These are phyloP conservation scores for Chymomyza procnemis DNA, from an alignment of 2,888 invertebrate species.

Conservation along the genomic window DNA sequence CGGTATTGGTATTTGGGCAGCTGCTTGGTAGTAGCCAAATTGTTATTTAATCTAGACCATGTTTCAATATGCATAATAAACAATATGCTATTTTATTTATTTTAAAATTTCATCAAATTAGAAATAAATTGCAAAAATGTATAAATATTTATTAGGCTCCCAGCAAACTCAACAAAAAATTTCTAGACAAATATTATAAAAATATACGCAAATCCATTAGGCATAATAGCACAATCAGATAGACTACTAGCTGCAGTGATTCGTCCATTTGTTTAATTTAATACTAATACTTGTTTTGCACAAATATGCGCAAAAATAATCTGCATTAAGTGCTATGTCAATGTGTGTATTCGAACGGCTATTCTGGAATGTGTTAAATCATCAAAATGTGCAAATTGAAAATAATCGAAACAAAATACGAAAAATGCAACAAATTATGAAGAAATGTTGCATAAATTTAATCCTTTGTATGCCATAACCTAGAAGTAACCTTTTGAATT, in stretches of 20 bases:
- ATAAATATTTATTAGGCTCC: conserved; percentile 64
- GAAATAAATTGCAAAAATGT: conserved; percentile 27
- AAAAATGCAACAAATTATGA: background rate
- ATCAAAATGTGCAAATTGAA: conserved; percentile 53
- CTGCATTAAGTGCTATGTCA: background rate
- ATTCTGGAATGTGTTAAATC: conserved; percentile 44
- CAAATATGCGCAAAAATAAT: background rate
- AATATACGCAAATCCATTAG: conserved; percentile 58
- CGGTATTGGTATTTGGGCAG: background rate
- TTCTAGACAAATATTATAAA: conserved; percentile 5
- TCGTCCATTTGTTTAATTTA: conserved; percentile 56
- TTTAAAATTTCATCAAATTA: background rate
- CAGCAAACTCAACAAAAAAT: background rate
- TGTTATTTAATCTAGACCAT: background rate
- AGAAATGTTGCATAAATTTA: background rate
- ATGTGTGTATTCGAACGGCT: background rate
- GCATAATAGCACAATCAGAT: conserved; percentile 9
- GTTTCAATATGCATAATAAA: too few species aligned
- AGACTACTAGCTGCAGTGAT: conserved; percentile 48
- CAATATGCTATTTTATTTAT: background rate
- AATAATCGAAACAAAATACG: too few species aligned
- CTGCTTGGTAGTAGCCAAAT: background rate
- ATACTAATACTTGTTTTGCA: conserved; percentile 12
- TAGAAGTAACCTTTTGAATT: background rate
- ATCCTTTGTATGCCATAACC: background rate